A percentile compares a stretch with the other conserved stretches of the same genome.
Evolutionary conservation across 2,888 invertebrate species (phyloP).

Genomic region (Imbricaverruca yamaguchii): DNA sequence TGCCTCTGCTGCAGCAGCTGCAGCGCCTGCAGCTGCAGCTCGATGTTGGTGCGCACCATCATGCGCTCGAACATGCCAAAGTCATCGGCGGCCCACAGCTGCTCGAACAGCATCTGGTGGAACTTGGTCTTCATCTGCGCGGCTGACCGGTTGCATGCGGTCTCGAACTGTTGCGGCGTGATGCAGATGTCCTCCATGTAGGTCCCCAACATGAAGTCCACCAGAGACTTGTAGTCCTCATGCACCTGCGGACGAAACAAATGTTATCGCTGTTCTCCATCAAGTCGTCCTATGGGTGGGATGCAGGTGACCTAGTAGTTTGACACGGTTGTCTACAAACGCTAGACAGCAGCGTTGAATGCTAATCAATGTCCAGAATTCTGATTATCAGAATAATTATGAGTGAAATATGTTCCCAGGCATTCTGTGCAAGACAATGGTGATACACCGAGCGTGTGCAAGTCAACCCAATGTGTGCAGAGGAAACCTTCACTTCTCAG

Average conservation of each 20-base stretch:
- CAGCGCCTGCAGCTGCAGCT: slow-evolving; percentile 78
- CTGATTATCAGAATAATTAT: too few relatives aligned
- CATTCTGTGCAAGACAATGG: too few relatives aligned
- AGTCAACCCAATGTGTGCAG: too few relatives aligned
- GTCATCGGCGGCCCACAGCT: slow-evolving; percentile 90
- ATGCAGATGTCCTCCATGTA: slow-evolving; percentile 91
- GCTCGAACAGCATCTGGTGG: slow-evolving; percentile 56
- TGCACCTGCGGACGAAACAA: slow-evolving; percentile 53
- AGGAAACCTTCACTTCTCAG: too few relatives aligned
- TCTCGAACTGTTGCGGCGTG: slow-evolving; percentile 75
- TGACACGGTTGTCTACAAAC: too few relatives aligned
- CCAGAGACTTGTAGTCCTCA: slow-evolving; percentile 79
- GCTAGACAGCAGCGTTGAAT: too few relatives aligned
- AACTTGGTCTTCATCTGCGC: slow-evolving; percentile 48
- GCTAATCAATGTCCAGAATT: too few relatives aligned
- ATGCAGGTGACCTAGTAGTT: too few relatives aligned
- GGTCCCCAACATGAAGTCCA: slow-evolving; percentile 78
- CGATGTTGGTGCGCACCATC: slow-evolving; percentile 89
- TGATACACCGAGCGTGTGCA: too few relatives aligned
- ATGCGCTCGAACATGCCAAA: slow-evolving; percentile 79
- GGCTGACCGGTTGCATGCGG: slow-evolving; percentile 52
- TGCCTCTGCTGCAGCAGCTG: slow-evolving; percentile 73
- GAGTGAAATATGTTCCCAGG: too few relatives aligned
- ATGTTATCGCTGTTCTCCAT: too few relatives aligned
- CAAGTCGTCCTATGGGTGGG: too few relatives aligned